Base-by-base conservation (phyloP, 2,888 invertebrate species). In the Caenorhabditis sp. region DNA sequence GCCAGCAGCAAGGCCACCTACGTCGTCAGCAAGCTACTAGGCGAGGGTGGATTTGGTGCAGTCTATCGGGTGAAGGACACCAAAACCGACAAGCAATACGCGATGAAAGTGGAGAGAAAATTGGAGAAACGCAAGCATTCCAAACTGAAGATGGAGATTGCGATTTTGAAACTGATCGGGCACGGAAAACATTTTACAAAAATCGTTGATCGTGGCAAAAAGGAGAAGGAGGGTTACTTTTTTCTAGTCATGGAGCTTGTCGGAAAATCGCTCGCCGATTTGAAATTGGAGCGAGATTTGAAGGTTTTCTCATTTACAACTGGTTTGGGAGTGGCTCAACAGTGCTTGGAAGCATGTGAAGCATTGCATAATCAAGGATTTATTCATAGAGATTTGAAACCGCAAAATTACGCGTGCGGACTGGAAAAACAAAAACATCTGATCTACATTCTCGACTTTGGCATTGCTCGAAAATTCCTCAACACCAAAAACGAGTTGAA, bases 101-200 rank as follows among this genome's bases (percentile, higher is more conserved):
- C 85, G 65, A 82, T 85, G 83, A 85, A 85, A 58, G 79, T 85
- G 43, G 85, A 85, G 70, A 76, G 76, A 67, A 85, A 83, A 67
- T 52, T 79, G 8, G 81, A 79, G 38, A 74, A 53, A 21, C 54
- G 80, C 26, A 76, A 74, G 25, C 81, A 81, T 58, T 81, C 83
- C 14, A 84, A 85, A 58, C 77, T 84, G 17, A 84, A 85, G 60
- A 84, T 84, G 85, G 84, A 84, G 75, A 83, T 84, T 10, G 70
- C 74, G 43, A 84, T 84, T 58, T 70, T 84, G 68, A 84, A 84
- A 56, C 43, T 81, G 54, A 77, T 84, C 20, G 59, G 71, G 4
- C 43, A 54, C 1, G 76, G 77, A 52, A 67, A 80, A 23, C 84
- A 84, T 63, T 84, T 84, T 66, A 82, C 84, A 0, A 27, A 63